Evolutionary conservation across 2,797 vertebrate species (phyloP).

Genomic region (Denticeps clupeoides): DNA sequence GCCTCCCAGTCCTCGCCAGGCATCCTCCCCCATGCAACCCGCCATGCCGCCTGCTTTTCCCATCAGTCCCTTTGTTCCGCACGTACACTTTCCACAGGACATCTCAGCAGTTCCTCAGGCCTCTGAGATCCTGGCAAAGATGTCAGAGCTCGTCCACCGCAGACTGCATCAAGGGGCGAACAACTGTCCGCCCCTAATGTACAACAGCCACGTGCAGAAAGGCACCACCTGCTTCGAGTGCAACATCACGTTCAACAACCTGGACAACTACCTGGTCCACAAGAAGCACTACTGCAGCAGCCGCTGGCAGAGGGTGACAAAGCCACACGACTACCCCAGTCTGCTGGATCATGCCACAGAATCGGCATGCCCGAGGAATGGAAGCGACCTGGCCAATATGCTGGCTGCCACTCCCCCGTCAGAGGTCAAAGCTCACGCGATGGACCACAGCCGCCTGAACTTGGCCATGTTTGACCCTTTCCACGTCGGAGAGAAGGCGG

Average conservation of each 20-base stretch:
- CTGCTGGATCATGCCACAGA: constrained; percentile 57
- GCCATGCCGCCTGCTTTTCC: constrained; percentile 65
- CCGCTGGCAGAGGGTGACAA: constrained; percentile 72
- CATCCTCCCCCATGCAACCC: constrained; percentile 72
- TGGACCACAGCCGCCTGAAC: constrained; percentile 59
- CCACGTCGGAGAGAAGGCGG: constrained; percentile 55
- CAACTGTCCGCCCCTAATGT: constrained; percentile 69
- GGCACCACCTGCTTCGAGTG: constrained; percentile 79
- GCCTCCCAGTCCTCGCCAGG: constrained; percentile 72
- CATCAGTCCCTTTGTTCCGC: constrained; percentile 74
- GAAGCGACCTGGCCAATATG: constrained; percentile 57
- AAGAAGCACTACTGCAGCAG: constrained; percentile 81
- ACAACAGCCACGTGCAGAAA: constrained; percentile 72
- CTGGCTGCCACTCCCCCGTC: constrained; percentile 52
- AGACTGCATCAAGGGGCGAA: constrained; percentile 68
- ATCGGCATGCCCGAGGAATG: constrained; percentile 58
- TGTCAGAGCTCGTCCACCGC: constrained; percentile 78
- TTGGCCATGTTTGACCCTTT: constrained; percentile 64
- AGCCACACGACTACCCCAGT: constrained; percentile 39
- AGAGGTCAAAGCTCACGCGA: constrained; percentile 55
- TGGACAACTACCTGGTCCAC: constrained; percentile 80
- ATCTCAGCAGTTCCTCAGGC: constrained; percentile 75
- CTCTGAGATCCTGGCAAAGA: constrained; percentile 79
- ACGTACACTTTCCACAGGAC: constrained; percentile 74
- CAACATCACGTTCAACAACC: constrained; percentile 76